Conservation (phyloP, 2,797 vertebrate genomes). For the Gouania willdenowi region DNA sequence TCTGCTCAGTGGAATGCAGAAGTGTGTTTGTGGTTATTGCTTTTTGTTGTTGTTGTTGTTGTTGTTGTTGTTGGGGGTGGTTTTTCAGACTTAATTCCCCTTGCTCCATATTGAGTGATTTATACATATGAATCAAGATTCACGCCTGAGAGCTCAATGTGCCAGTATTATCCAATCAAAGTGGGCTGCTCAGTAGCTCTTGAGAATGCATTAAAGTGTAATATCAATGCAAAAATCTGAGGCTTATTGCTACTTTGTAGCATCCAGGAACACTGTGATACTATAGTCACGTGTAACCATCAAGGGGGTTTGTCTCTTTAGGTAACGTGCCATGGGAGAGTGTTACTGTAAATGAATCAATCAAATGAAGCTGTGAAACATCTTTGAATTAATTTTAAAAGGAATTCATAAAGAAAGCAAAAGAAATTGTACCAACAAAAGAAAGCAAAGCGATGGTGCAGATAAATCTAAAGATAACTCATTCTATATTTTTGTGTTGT, state of each 20-base stretch:
- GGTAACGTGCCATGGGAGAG: slow-evolving; percentile 34
- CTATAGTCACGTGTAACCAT: slow-evolving; percentile 38
- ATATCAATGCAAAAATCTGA: slow-evolving; percentile 66
- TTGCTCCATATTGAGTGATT: slow-evolving; percentile 68
- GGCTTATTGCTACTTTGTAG: slow-evolving; percentile 68
- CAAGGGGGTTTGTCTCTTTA: slow-evolving; percentile 40
- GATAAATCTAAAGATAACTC: slow-evolving; percentile 24
- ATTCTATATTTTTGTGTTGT: too few relatives aligned
- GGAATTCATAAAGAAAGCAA: slow-evolving; percentile 9
- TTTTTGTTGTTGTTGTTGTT: slow-evolving; percentile 32
- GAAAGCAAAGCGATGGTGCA: not conserved
- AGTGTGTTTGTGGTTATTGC: slow-evolving; percentile 70
- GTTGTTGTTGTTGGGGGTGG: not conserved
- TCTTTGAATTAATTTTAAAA: slow-evolving; percentile 49
- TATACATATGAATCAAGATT: slow-evolving; percentile 77
- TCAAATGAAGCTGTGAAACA: slow-evolving; percentile 3
- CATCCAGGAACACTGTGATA: slow-evolving; percentile 26
- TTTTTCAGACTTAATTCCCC: slow-evolving; percentile 68
- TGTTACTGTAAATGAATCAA: slow-evolving; percentile 39
- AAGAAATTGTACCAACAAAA: not conserved
- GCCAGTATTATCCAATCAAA: slow-evolving; percentile 71
- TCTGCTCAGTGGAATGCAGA: slow-evolving; percentile 53
- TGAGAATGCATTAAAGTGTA: slow-evolving; percentile 72
- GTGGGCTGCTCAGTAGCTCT: slow-evolving; percentile 57
- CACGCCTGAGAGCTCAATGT: slow-evolving; percentile 67